phyloP scores from a whole-genome alignment of 1,140 invertebrate species.

The Branchinecta lynchi region DNA sequence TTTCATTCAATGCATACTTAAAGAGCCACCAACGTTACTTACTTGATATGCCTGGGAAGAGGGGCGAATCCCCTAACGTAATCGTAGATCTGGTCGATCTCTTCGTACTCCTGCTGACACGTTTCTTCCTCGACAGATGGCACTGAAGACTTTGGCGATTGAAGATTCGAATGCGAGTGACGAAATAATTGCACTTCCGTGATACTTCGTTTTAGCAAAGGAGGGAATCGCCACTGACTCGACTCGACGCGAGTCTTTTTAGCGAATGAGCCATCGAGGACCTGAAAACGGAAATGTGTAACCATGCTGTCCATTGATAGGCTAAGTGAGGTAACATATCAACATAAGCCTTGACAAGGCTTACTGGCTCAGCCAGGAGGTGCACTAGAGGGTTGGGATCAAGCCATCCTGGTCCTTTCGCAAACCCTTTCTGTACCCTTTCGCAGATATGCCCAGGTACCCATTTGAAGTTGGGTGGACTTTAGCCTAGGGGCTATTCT shows the following conservation, averaged over 20 bases:
- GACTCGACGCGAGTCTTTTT: constrained; percentile 27
- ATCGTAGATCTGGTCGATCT: constrained; percentile 92
- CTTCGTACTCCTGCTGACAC: constrained; percentile 47
- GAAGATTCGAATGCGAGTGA: constrained; percentile 17
- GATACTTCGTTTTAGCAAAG: constrained; percentile 20
- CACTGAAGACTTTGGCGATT: constrained; percentile 25
- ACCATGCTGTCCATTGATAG: too few species aligned
- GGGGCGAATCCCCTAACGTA: constrained; percentile 82
- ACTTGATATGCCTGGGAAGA: constrained; percentile 53
- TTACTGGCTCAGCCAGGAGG: too few species aligned
- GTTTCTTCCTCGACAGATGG: constrained; percentile 34
- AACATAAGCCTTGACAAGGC: too few species aligned
- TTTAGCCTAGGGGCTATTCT: too few species aligned
- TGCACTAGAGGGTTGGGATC: too few species aligned
- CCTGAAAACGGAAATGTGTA: constrained; percentile 26
- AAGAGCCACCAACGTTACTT: neutral
- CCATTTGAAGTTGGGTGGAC: too few species aligned
- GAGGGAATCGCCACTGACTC: constrained; percentile 25
- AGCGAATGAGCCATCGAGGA: constrained; percentile 31
- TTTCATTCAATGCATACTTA: too few species aligned
- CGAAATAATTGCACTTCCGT: constrained; percentile 22
- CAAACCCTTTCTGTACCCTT: too few species aligned
- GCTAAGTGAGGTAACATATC: too few species aligned
- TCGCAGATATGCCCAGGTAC: too few species aligned
- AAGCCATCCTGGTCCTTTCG: too few species aligned